phyloP scores from a whole-genome alignment of 2,888 invertebrate species.

The Aphodius granarius region DNA sequence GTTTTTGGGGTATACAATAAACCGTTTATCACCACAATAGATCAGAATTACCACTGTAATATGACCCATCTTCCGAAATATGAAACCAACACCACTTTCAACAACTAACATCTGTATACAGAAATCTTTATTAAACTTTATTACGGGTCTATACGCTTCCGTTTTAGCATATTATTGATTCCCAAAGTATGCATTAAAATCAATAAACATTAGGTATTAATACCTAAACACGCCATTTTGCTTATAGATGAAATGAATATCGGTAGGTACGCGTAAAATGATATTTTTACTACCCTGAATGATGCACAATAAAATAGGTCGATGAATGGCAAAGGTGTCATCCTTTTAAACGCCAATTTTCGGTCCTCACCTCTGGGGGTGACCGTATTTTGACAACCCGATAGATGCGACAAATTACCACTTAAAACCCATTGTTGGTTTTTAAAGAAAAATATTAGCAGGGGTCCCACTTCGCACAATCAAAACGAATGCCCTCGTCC shows the following conservation, averaged over 20 bases:
- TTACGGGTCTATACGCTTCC: no score
- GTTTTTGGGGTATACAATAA: constrained; percentile 10
- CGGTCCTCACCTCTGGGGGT: constrained; percentile 25
- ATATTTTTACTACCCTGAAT: constrained; percentile 15
- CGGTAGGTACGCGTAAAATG: not conserved
- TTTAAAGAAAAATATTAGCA: constrained; percentile 25
- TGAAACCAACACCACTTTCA: no score
- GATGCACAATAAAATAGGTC: not conserved
- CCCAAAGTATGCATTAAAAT: no score
- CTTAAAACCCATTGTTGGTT: constrained; percentile 38
- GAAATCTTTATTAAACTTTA: no score
- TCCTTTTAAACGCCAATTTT: constrained; percentile 31
- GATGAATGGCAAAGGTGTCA: constrained; percentile 29
- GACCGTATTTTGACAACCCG: constrained; percentile 42
- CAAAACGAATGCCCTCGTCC: no score
- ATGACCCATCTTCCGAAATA: no score
- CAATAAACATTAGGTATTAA: no score
- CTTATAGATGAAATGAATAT: not conserved
- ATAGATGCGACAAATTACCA: constrained; percentile 42
- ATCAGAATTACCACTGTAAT: not conserved
- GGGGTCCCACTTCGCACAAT: constrained; percentile 7
- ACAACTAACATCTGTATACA: no score
- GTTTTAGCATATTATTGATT: no score
- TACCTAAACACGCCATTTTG: no score
- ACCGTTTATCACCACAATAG: constrained; percentile 1